phyloP scores from a whole-genome alignment of 2,888 invertebrate species.

The Ischnura elegans region DNA sequence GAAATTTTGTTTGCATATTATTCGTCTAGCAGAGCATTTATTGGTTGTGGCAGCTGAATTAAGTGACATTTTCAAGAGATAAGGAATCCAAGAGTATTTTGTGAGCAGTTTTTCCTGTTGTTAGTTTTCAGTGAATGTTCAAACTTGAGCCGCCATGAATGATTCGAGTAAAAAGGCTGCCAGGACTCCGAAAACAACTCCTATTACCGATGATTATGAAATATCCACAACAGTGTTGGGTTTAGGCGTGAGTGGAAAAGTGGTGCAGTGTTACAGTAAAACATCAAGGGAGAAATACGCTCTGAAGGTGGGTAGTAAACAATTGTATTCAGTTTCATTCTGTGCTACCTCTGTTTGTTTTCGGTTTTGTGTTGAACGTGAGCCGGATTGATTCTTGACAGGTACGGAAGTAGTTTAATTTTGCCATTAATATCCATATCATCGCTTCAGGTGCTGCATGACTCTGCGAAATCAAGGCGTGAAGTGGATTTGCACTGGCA shows the following conservation, averaged over 20 bases:
- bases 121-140: conserved; percentile 7
- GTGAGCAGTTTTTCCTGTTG: background rate
- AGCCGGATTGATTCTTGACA: background rate
- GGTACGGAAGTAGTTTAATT: conserved; percentile 29
- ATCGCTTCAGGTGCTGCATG: conserved; percentile 87
- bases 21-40: background rate
- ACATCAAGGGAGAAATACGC: conserved; percentile 90
- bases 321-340: background rate
- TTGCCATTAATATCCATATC: background rate
- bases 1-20: background rate
- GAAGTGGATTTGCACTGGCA: conserved; percentile 98
- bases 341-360: background rate
- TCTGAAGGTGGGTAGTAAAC: conserved; percentile 85
- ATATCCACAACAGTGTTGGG: conserved; percentile 96
- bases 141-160: conserved; percentile 21
- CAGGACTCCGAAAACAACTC: conserved; percentile 85
- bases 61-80: background rate
- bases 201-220: conserved; percentile 93
- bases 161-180: conserved; percentile 69
- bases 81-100: background rate
- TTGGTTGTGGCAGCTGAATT: background rate
- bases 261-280: conserved; percentile 94
- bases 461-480: conserved; percentile 94
- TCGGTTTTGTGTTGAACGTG: background rate
- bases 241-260: conserved; percentile 99